Conservation (phyloP, 2,888 invertebrate species). For the Auanema sp. region DNA sequence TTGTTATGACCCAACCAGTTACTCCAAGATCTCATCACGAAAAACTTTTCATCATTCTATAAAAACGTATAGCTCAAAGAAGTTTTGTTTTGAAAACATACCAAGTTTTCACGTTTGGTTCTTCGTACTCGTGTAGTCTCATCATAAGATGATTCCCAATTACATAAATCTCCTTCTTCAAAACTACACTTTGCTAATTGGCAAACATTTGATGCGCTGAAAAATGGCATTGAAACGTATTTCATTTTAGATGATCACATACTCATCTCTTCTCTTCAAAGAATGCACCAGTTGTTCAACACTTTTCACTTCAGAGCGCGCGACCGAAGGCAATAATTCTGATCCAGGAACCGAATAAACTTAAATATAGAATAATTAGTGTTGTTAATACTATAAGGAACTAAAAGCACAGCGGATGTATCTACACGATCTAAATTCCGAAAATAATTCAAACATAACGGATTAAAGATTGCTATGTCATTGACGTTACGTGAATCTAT, state of each 20-base stretch:
- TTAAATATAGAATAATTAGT: too few relatives aligned
- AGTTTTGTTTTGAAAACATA: neutral
- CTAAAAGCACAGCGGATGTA: too few relatives aligned
- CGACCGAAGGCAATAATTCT: too few relatives aligned
- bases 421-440: too few relatives aligned
- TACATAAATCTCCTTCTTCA: conserved; percentile 27
- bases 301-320: too few relatives aligned
- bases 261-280: neutral
- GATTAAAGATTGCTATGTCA: too few relatives aligned
- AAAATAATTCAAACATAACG: too few relatives aligned
- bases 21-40: conserved; percentile 52
- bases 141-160: conserved; percentile 36
- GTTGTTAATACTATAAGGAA: too few relatives aligned
- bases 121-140: conserved; percentile 22
- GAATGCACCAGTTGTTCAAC: too few relatives aligned
- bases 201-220: neutral
- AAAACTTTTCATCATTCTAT: conserved; percentile 23
- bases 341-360: too few relatives aligned
- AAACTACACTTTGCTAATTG: neutral
- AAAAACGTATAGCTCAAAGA: neutral
- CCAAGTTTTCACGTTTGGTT: conserved; percentile 2
- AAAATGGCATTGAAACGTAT: neutral
- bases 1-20: conserved; percentile 53
- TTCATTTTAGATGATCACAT: neutral
- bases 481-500: too few relatives aligned